phyloP scores from a whole-genome alignment of 2,888 invertebrate genomes.

The Diaperis boleti region DNA sequence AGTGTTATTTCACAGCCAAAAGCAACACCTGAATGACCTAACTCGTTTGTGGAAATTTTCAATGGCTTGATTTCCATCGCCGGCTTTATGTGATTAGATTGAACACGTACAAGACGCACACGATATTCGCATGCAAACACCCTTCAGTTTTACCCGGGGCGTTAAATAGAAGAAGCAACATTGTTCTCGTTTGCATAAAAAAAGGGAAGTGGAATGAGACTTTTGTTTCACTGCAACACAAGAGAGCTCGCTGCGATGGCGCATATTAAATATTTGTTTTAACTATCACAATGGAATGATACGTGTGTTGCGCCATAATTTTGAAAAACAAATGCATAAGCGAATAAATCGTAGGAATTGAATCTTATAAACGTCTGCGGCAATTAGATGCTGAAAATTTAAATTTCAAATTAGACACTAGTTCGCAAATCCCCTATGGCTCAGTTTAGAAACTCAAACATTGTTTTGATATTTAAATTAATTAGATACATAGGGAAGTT shows the following conservation, averaged over 20 bases:
- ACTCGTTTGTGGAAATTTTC: conserved; percentile 19
- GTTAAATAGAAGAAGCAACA: conserved; percentile 5
- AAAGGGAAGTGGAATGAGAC: conserved; percentile 20
- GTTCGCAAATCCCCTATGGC: conserved; percentile 11
- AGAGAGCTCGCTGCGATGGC: conserved; percentile 1
- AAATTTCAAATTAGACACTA: conserved; percentile 23
- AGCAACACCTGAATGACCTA: conserved; percentile 33
- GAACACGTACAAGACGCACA: conserved; percentile 4
- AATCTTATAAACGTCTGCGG: background rate
- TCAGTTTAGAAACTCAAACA: conserved; percentile 14
- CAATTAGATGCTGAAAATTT: conserved; percentile 11
- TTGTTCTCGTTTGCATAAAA: conserved; percentile 30
- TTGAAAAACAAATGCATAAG: no score
- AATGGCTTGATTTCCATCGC: conserved; percentile 9
- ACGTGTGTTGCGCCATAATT: background rate
- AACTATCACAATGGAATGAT: conserved; percentile 1
- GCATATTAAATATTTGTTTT: conserved; percentile 20
- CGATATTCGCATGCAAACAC: conserved; percentile 8
- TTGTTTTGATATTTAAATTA: conserved; percentile 30
- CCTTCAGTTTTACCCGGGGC: background rate
- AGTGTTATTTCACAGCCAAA: conserved; percentile 36
- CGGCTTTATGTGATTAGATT: conserved; percentile 30
- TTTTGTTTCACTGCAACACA: conserved; percentile 10
- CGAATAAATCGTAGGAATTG: no score
- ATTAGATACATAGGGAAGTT: conserved; percentile 4